Percentiles rank a stretch among this genome's conserved stretches.
Conservation (phyloP, 2,888 invertebrate genomes). For the Andrena marginata region DNA sequence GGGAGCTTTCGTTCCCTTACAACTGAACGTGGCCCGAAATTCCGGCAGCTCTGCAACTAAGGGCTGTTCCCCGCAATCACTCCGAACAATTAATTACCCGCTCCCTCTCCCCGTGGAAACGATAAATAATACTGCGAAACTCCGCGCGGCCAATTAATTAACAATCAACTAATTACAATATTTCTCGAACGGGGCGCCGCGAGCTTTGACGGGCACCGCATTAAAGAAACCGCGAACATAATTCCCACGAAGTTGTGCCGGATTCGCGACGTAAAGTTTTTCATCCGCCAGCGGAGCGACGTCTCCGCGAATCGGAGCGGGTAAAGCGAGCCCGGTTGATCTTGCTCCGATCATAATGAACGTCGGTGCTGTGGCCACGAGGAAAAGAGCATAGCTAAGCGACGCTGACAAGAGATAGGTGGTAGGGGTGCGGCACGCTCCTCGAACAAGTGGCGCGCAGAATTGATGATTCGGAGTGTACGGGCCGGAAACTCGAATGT, state of each 20-base stretch:
- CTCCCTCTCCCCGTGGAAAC: neutral
- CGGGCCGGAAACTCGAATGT: conserved; percentile 11
- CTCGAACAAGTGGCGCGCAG: neutral
- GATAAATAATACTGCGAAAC: conserved; percentile 3
- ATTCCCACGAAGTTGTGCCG: neutral
- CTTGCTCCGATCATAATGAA: neutral
- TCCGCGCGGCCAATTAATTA: conserved; percentile 32
- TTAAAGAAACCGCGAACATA: neutral
- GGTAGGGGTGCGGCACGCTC: neutral
- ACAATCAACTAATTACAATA: conserved; percentile 51
- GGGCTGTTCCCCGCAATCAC: conserved; percentile 9
- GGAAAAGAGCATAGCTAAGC: conserved; percentile 5
- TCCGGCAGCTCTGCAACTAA: neutral
- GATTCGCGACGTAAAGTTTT: neutral
- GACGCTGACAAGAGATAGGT: neutral
- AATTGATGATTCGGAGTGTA: conserved; percentile 3
- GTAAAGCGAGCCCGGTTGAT: neutral
- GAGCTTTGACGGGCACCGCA: neutral
- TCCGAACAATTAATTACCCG: conserved; percentile 13
- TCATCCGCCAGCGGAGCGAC: neutral
- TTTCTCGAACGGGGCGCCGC: neutral
- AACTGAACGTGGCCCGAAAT: no score
- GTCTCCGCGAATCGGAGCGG: neutral
- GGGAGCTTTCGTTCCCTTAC: no score
- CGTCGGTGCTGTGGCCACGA: neutral